phyloP scores from a whole-genome alignment of 2,888 invertebrate genomes.

The Embidobia sp. region DNA sequence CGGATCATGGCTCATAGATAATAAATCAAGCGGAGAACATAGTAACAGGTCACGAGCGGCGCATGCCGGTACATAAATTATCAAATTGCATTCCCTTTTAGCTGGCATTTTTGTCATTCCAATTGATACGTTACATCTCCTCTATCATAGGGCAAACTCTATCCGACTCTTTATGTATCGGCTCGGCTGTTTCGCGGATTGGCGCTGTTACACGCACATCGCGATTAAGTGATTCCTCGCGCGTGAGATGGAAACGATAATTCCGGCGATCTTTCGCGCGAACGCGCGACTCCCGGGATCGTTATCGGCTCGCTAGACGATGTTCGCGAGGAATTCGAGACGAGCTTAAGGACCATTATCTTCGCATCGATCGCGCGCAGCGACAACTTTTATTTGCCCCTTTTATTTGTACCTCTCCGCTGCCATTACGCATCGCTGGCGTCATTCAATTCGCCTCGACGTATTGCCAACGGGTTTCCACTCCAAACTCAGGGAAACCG shows the following conservation, averaged over 20 bases:
- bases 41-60: constrained; percentile 25
- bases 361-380: constrained; percentile 44
- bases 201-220: constrained; percentile 42
- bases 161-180: no score
- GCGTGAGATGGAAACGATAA: constrained; percentile 53
- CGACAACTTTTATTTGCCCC: constrained; percentile 47
- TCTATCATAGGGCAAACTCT: not conserved
- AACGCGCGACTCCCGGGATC: constrained; percentile 48
- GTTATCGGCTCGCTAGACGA: constrained; percentile 47
- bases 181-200: constrained; percentile 41
- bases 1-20: constrained; percentile 32
- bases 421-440: constrained; percentile 23
- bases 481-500: no score
- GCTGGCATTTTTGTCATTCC: constrained; percentile 30
- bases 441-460: constrained; percentile 26
- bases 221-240: constrained; percentile 57
- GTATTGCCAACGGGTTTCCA: constrained; percentile 26
- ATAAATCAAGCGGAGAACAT: constrained; percentile 37
- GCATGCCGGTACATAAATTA: constrained; percentile 22
- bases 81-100: constrained; percentile 29
- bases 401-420: constrained; percentile 36
- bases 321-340: constrained; percentile 51
- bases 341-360: constrained; percentile 55
- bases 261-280: constrained; percentile 40
- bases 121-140: constrained; percentile 36